Conservation (phyloP, 1,140 invertebrate species). For the Pissodes strobi region DNA sequence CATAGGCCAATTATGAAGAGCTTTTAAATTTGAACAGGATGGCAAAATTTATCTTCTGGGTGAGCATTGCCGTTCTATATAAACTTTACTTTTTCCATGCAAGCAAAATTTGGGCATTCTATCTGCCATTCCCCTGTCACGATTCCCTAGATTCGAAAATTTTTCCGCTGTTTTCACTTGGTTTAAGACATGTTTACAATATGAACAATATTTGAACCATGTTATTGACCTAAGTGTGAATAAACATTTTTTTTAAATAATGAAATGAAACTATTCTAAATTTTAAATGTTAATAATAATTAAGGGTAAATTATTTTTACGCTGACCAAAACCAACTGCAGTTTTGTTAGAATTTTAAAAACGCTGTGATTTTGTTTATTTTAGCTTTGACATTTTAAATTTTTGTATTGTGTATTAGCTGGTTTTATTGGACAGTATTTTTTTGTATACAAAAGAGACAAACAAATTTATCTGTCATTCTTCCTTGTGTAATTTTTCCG, state of each 20-base stretch:
- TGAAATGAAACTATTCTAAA: slow-evolving; percentile 22
- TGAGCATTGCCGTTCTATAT: too few species aligned
- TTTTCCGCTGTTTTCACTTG: too few species aligned
- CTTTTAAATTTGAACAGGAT: too few species aligned
- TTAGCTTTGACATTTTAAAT: slow-evolving; percentile 11
- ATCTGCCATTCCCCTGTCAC: too few species aligned
- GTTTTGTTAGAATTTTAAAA: slow-evolving; percentile 17
- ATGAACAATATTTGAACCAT: background rate
- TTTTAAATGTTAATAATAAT: background rate
- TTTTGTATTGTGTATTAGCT: slow-evolving; percentile 2
- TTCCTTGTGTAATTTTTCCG: slow-evolving; percentile 15
- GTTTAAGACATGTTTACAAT: too few species aligned
- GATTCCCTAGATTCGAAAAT: too few species aligned
- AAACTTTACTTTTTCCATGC: too few species aligned
- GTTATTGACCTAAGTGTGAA: background rate
- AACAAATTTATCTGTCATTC: slow-evolving; percentile 2
- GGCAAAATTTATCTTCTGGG: too few species aligned
- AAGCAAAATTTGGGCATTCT: too few species aligned
- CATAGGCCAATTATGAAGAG: too few species aligned
- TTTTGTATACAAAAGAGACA: slow-evolving; percentile 17
- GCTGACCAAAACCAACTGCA: too few species aligned
- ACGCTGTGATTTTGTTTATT: slow-evolving; percentile 28
- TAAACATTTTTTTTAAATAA: slow-evolving; percentile 10
- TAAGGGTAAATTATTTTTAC: too few species aligned
- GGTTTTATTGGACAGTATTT: slow-evolving; percentile 21